These are phyloP conservation scores for Colinus virginianus DNA, from an alignment of 2,113 vertebrate genomes.

Conservation along the genomic window DNA sequence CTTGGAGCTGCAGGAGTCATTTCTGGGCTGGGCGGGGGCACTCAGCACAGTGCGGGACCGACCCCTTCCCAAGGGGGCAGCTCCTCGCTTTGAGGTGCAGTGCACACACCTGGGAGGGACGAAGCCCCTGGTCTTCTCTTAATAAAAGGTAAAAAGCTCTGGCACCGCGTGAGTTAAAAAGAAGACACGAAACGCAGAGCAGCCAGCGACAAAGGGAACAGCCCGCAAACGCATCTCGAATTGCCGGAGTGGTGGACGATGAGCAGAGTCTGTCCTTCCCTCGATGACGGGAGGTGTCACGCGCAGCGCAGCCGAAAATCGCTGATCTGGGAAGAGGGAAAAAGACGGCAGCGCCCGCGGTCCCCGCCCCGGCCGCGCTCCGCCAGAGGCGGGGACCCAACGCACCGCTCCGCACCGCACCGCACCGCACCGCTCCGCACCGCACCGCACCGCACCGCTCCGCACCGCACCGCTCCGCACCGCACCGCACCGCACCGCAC, in stretches of 20 bases:
- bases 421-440: not conserved
- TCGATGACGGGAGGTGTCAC: not conserved
- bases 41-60: not conserved
- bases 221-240: not conserved
- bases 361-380: not conserved
- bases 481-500: not conserved
- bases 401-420: not conserved
- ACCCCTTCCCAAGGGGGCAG: no score
- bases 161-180: not conserved
- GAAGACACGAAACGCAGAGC: not conserved
- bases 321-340: not conserved
- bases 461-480: not conserved
- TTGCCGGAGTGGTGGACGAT: not conserved
- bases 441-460: not conserved
- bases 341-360: not conserved
- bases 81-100: not conserved
- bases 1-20: not conserved
- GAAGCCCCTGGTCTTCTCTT: not conserved
- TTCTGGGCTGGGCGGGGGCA: not conserved
- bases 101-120: not conserved
- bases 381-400: no score
- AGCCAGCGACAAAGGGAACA: not conserved
- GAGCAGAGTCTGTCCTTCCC: no score
- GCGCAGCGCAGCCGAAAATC: not conserved
- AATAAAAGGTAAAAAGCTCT: not conserved